These are phyloP conservation scores for Malurus melanocephalus DNA, from an alignment of 2,113 vertebrate species.

Conservation along the genomic window DNA sequence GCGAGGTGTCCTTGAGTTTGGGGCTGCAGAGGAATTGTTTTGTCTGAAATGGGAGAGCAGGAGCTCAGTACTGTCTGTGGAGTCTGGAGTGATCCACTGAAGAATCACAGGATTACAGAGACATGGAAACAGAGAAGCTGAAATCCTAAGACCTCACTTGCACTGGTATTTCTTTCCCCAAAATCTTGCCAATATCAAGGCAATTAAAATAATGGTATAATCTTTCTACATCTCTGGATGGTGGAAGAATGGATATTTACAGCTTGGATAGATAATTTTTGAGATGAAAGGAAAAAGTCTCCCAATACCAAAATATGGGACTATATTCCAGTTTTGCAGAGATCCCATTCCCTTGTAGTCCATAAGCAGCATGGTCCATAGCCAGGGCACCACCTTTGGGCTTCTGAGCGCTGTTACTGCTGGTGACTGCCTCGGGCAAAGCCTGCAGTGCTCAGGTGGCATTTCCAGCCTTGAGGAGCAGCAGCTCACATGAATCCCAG, in stretches of 20 bases:
- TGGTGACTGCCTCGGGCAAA: neutral
- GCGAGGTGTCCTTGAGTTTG: too few relatives aligned
- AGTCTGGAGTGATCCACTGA: too few relatives aligned
- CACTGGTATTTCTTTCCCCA: neutral
- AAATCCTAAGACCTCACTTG: too few relatives aligned
- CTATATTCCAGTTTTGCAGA: neutral
- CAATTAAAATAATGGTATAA: neutral
- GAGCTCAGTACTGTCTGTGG: too few relatives aligned
- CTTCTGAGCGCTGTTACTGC: neutral
- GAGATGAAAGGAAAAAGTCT: neutral
- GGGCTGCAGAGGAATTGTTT: too few relatives aligned
- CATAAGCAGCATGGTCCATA: neutral
- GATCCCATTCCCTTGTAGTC: neutral
- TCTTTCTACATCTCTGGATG: neutral
- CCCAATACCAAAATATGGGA: neutral
- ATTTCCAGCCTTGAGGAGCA: neutral
- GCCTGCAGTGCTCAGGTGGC: too few relatives aligned
- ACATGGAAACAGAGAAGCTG: too few relatives aligned
- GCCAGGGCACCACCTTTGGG: neutral
- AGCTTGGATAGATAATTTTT: neutral
- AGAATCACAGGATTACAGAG: too few relatives aligned
- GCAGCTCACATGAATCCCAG: neutral
- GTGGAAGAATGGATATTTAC: neutral
- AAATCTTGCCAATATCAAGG: neutral
- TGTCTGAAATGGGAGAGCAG: too few relatives aligned